These are phyloP conservation scores for Brachionus asplanchnoidis DNA, from an alignment of 1,140 invertebrate species.

Conservation along the genomic window DNA sequence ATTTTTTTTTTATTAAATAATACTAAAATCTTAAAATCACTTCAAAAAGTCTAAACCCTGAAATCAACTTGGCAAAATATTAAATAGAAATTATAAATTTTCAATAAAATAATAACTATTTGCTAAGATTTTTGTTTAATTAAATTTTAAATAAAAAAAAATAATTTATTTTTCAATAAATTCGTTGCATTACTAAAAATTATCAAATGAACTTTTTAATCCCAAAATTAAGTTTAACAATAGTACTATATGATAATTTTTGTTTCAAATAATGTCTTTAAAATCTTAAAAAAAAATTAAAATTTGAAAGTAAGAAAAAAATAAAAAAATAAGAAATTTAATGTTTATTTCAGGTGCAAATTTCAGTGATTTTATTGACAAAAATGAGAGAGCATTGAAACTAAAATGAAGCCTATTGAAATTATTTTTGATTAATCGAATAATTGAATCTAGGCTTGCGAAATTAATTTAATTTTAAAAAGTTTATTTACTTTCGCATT, in stretches of 20 bases:
- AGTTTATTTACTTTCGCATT: slow-evolving; percentile 18
- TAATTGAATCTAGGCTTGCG: slow-evolving; percentile 10
- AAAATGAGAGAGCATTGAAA: neutral
- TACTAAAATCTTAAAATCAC: neutral
- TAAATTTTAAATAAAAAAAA: too few relatives aligned
- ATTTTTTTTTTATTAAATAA: neutral
- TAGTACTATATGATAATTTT: too few relatives aligned
- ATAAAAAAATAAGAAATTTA: neutral
- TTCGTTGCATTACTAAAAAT: too few relatives aligned
- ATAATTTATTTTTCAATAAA: too few relatives aligned
- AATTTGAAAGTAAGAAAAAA: neutral
- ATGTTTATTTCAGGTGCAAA: neutral
- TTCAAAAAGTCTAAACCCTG: neutral
- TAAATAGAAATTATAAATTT: neutral
- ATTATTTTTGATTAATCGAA: neutral
- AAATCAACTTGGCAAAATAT: neutral
- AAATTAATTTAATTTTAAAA: slow-evolving; percentile 33
- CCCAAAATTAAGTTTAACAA: too few relatives aligned
- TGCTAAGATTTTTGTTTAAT: too few relatives aligned
- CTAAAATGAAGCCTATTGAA: neutral
- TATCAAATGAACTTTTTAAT: too few relatives aligned
- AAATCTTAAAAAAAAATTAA: too few relatives aligned
- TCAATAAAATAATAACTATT: neutral
- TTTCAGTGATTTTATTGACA: neutral
- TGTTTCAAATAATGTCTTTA: too few relatives aligned